phyloP scores from a whole-genome alignment of 1,140 invertebrate species.

The Aphis gossypii region DNA sequence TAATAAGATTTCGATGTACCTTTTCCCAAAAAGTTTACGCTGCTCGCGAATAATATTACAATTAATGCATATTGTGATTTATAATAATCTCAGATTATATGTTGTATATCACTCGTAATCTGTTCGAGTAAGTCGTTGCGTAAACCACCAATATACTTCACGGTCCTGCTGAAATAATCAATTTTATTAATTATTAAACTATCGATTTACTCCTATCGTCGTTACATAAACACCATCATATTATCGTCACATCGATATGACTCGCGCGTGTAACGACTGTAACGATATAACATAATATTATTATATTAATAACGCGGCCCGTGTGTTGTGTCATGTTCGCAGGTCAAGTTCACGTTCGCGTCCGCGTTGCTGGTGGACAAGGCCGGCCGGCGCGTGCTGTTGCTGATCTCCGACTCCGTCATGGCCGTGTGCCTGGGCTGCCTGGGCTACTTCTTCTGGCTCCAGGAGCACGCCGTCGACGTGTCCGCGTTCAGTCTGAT shows the following conservation, averaged over 20 bases:
- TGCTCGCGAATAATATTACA: too few relatives aligned
- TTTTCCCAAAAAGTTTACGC: background rate
- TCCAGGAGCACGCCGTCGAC: conserved; percentile 67
- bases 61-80: too few relatives aligned
- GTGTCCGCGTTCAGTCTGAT: conserved; percentile 70
- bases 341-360: conserved; percentile 67
- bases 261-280: background rate
- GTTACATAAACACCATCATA: too few relatives aligned
- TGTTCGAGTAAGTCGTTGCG: too few relatives aligned
- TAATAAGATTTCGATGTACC: background rate
- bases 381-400: conserved; percentile 75
- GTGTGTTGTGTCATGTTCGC: conserved; percentile 62
- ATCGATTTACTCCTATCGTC: too few relatives aligned
- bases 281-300: background rate
- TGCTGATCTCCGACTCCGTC: conserved; percentile 71
- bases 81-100: too few relatives aligned
- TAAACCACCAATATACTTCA: too few relatives aligned
- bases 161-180: too few relatives aligned
- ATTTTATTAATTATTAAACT: too few relatives aligned
- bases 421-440: conserved; percentile 72
- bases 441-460: conserved; percentile 73
- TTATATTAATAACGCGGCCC: background rate
- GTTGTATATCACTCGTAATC: too few relatives aligned
- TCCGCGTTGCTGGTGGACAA: conserved; percentile 69
- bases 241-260: too few relatives aligned